A percentile compares a stretch with the other conserved stretches of the same genome.
Evolutionary conservation across 2,888 invertebrate species (phyloP).

Genomic region (Caprella mutica): DNA sequence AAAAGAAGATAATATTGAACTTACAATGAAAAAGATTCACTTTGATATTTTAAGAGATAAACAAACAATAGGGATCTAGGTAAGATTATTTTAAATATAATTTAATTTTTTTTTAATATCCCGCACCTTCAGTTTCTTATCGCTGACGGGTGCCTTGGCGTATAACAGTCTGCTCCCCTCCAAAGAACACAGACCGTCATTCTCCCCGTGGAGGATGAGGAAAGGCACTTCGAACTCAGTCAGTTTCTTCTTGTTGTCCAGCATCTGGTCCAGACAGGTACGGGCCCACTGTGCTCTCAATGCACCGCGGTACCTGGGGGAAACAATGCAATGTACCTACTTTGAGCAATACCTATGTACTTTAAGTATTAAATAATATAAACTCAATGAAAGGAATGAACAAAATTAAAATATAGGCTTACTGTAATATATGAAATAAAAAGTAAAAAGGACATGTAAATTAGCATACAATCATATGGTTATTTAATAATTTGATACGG

Average conservation of each 20-base stretch:
- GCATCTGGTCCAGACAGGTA: conserved; percentile 15
- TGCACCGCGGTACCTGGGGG: conserved; percentile 25
- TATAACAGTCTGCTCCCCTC: conserved; percentile 39
- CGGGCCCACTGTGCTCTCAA: conserved; percentile 21
- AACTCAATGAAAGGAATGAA: too few relatives aligned
- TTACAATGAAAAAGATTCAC: too few relatives aligned
- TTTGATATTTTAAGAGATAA: too few relatives aligned
- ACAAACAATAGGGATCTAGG: too few relatives aligned
- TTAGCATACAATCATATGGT: too few relatives aligned
- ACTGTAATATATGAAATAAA: too few relatives aligned
- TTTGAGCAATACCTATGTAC: too few relatives aligned
- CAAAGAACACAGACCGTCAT: conserved; percentile 39
- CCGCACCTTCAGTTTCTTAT: conserved; percentile 17
- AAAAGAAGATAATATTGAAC: too few relatives aligned
- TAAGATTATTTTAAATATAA: background rate
- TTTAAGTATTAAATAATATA: too few relatives aligned
- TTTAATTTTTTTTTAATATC: background rate
- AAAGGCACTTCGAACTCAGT: conserved; percentile 39
- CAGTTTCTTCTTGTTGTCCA: conserved; percentile 37
- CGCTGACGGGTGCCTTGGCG: conserved; percentile 32
- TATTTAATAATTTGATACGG: too few relatives aligned
- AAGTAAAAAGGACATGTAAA: too few relatives aligned
- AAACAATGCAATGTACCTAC: background rate
- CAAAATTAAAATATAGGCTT: too few relatives aligned
- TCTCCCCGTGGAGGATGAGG: conserved; percentile 40